Evolutionary conservation across 2,113 vertebrate species (phyloP).

Genomic region (Amia ocellicauda): DNA sequence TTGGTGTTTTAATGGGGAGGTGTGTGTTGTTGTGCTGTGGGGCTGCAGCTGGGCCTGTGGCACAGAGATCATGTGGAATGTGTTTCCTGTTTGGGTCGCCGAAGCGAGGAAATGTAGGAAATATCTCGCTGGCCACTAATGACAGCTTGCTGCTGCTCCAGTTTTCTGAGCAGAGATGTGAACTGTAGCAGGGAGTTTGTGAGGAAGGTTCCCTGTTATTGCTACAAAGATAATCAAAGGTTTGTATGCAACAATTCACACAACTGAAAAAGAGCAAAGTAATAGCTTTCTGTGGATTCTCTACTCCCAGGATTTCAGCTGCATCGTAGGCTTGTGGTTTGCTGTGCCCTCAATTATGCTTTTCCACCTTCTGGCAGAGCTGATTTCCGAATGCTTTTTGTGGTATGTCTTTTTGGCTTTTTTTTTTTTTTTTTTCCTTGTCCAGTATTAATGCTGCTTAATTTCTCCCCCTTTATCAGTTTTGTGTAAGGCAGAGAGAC

Average conservation of each 20-base stretch:
- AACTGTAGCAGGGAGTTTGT: too few species aligned
- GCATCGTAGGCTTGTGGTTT: too few species aligned
- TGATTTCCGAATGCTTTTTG: background rate
- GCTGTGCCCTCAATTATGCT: too few species aligned
- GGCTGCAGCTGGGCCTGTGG: constrained; percentile 15
- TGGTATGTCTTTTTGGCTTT: background rate
- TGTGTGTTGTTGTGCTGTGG: constrained; percentile 16
- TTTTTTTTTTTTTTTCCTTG: background rate
- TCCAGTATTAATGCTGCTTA: background rate
- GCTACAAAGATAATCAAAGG: too few species aligned
- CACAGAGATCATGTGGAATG: constrained; percentile 41
- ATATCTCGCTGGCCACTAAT: constrained; percentile 4
- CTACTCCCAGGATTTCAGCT: too few species aligned
- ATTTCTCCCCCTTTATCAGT: background rate
- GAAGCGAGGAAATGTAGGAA: constrained; percentile 28
- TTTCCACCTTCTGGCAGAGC: background rate
- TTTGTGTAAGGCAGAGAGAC: background rate
- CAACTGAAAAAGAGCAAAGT: too few species aligned
- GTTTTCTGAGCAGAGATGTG: background rate
- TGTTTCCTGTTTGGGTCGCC: constrained; percentile 48
- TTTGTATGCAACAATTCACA: too few species aligned
- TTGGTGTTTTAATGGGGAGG: background rate
- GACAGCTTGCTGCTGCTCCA: background rate
- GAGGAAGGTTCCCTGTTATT: too few species aligned
- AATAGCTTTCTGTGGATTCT: too few species aligned